Conservation (phyloP, 2,113 vertebrate genomes). For the Saiga tatarica region DNA sequence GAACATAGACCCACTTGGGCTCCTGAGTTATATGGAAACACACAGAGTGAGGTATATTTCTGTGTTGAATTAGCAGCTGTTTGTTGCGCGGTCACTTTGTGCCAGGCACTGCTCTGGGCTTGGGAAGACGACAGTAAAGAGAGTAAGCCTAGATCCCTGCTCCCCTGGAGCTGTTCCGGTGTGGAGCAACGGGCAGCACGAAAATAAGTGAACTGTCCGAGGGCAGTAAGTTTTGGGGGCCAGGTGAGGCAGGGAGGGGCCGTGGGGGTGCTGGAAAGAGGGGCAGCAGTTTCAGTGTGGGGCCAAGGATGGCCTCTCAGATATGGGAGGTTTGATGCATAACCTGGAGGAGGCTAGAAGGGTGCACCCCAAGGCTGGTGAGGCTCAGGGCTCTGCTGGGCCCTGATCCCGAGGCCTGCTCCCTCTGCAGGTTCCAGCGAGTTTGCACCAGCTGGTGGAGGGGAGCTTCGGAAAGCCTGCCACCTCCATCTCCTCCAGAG, state of each 20-base stretch:
- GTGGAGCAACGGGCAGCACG: rapidly evolving
- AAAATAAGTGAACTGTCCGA: not conserved
- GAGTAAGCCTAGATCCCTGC: not conserved
- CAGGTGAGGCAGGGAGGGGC: not conserved
- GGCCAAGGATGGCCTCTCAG: not conserved
- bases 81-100: not conserved
- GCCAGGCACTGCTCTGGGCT: not conserved
- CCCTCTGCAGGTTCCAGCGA: rapidly evolving
- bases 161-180: rapidly evolving
- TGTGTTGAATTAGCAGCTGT: not conserved
- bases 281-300: not conserved
- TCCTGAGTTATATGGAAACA: not conserved
- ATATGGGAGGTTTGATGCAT: not conserved
- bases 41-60: not conserved
- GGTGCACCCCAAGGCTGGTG: too few species aligned
- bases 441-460: constrained; percentile 18
- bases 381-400: not conserved
- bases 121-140: not conserved
- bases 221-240: not conserved
- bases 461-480: constrained; percentile 3
- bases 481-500: not conserved
- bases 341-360: not conserved
- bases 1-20: not conserved
- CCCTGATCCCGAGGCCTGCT: rapidly evolving
- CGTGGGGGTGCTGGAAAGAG: not conserved